These are phyloP conservation scores for Muscicapa comitata DNA, from an alignment of 2,797 vertebrate genomes.

Conservation along the genomic window DNA sequence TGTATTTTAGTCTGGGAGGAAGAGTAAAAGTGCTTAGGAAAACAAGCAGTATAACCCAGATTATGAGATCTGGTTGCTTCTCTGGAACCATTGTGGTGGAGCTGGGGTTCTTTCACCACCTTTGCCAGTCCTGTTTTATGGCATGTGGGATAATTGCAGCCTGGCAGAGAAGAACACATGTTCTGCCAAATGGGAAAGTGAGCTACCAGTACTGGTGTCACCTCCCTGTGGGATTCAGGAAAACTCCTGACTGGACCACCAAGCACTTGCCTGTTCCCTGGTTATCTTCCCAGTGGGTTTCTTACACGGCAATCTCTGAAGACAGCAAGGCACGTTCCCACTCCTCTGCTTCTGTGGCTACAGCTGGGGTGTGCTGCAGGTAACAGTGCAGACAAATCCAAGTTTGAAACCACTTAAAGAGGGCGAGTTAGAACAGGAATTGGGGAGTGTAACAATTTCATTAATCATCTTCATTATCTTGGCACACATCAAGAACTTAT, in stretches of 20 bases:
- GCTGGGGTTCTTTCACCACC: not conserved
- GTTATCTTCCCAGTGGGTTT: not conserved
- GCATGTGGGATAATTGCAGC: not conserved
- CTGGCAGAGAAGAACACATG: not conserved
- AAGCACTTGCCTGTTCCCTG: not conserved
- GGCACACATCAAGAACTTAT: constrained; percentile 47
- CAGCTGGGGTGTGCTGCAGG: not conserved
- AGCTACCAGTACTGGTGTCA: not conserved
- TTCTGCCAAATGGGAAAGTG: not conserved
- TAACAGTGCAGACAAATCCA: not conserved
- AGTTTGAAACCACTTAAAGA: constrained; percentile 17
- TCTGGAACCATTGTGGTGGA: not conserved
- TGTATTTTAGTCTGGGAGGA: not conserved
- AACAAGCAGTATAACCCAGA: not conserved
- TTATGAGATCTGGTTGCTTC: not conserved
- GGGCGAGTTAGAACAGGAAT: constrained; percentile 46
- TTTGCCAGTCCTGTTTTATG: not conserved
- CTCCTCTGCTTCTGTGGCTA: not conserved
- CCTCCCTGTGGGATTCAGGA: not conserved
- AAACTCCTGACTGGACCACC: not conserved
- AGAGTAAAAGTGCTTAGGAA: constrained; percentile 31
- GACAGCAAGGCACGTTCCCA: not conserved
- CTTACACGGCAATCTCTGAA: not conserved
- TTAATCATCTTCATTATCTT: constrained; percentile 58
- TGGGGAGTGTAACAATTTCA: constrained; percentile 54